Conservation (phyloP, 1,140 invertebrate genomes). For the Bicyclus anynana region DNA sequence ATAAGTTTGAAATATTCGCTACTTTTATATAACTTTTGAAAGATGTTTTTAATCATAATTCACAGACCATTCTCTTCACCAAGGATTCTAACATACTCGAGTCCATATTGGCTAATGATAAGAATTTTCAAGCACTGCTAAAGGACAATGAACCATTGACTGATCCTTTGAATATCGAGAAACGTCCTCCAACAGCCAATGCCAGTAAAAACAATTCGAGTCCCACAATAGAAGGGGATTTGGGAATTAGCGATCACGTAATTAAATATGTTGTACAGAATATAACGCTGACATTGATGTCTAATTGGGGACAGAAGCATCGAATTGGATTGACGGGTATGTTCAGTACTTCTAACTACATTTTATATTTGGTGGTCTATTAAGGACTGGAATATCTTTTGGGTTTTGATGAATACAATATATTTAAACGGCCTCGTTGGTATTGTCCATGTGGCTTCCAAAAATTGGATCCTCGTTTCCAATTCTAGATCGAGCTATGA, state of each 20-base stretch:
- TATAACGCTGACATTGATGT: slow-evolving; percentile 77
- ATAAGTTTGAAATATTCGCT: too few species aligned
- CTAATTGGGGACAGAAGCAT: slow-evolving; percentile 79
- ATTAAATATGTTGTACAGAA: slow-evolving; percentile 65
- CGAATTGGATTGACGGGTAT: slow-evolving; percentile 79
- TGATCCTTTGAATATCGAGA: slow-evolving; percentile 47
- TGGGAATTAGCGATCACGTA: slow-evolving; percentile 39
- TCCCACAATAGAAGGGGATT: slow-evolving; percentile 26
- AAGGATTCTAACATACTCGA: slow-evolving; percentile 86
- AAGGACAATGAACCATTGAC: slow-evolving; percentile 55
- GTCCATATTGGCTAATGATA: slow-evolving; percentile 84
- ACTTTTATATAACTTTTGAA: too few species aligned
- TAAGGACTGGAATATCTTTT: too few species aligned
- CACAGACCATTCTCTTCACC: slow-evolving; percentile 90
- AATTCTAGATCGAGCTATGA: too few species aligned
- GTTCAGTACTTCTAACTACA: too few species aligned
- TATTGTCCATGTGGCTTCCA: too few species aligned
- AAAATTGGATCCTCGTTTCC: too few species aligned
- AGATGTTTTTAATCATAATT: slow-evolving; percentile 8
- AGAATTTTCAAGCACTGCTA: slow-evolving; percentile 79
- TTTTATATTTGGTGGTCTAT: too few species aligned
- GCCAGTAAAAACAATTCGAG: slow-evolving; percentile 47
- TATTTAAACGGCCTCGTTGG: too few species aligned
- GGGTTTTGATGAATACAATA: too few species aligned
- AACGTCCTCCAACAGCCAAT: slow-evolving; percentile 79